A percentile compares a stretch with the other conserved stretches of the same genome.
Conservation (phyloP, 2,797 vertebrate species). For the Danio tinwini region DNA sequence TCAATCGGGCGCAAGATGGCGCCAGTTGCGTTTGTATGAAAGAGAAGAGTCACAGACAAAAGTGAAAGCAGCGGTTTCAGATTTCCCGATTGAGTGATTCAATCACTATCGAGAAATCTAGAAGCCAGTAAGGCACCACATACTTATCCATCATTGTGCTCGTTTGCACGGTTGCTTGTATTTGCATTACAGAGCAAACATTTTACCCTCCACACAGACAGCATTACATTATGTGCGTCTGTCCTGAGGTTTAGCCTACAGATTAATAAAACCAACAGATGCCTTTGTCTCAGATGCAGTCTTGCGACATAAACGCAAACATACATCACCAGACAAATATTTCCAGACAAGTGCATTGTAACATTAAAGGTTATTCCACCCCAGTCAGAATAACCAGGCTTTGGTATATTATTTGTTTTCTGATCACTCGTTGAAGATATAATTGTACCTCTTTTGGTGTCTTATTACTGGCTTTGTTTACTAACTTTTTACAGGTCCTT, state of each 20-base stretch:
- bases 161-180: neutral
- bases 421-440: conserved; percentile 7
- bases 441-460: neutral
- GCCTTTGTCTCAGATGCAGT: neutral
- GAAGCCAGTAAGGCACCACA: neutral
- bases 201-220: neutral
- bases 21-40: neutral
- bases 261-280: neutral
- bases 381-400: neutral
- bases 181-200: neutral
- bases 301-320: conserved; percentile 4
- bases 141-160: neutral
- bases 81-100: neutral
- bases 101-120: neutral
- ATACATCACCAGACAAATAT: neutral
- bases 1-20: neutral
- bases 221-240: neutral
- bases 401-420: conserved; percentile 30
- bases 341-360: conserved; percentile 3
- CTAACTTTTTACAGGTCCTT: conserved; percentile 1
- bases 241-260: neutral
- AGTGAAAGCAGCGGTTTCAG: neutral
- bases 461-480: conserved; percentile 22
- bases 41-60: neutral
- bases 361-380: neutral